These are phyloP conservation scores for Automeris io DNA, from an alignment of 2,888 invertebrate species.

Conservation along the genomic window DNA sequence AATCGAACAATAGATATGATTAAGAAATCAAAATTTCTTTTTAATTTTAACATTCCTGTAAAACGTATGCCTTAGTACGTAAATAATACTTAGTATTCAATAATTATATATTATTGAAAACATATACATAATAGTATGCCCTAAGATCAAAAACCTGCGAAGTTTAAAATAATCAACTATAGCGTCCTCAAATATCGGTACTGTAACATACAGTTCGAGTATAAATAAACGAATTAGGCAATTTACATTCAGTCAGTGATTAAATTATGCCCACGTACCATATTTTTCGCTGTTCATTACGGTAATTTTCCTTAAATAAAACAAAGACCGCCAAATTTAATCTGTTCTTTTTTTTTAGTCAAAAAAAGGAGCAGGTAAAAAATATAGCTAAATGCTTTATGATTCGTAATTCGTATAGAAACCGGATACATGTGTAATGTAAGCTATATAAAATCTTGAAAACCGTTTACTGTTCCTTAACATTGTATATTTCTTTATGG, in stretches of 20 bases:
- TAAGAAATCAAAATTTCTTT: too few species aligned
- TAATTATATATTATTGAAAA: too few species aligned
- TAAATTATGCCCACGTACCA: conserved; percentile 7
- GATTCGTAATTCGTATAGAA: background rate
- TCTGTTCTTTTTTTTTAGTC: too few species aligned
- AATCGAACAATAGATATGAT: too few species aligned
- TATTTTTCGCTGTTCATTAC: conserved; percentile 8
- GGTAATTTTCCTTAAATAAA: conserved; percentile 25
- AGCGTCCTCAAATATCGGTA: background rate
- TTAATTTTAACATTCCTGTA: too few species aligned
- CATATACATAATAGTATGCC: background rate
- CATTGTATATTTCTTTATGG: too few species aligned
- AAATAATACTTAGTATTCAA: too few species aligned
- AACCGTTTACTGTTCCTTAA: too few species aligned
- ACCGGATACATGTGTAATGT: too few species aligned
- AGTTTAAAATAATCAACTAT: background rate
- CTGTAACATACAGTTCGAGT: background rate
- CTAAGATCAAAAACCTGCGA: background rate
- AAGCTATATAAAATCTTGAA: too few species aligned
- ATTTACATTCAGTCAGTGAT: conserved; percentile 15
- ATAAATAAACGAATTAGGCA: conserved; percentile 9
- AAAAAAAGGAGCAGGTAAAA: background rate
- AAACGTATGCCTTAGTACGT: too few species aligned
- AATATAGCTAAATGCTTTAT: background rate
- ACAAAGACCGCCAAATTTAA: conserved; percentile 6